These are phyloP conservation scores for Penaeus chinensis DNA, from an alignment of 1,140 invertebrate species.

Conservation along the genomic window DNA sequence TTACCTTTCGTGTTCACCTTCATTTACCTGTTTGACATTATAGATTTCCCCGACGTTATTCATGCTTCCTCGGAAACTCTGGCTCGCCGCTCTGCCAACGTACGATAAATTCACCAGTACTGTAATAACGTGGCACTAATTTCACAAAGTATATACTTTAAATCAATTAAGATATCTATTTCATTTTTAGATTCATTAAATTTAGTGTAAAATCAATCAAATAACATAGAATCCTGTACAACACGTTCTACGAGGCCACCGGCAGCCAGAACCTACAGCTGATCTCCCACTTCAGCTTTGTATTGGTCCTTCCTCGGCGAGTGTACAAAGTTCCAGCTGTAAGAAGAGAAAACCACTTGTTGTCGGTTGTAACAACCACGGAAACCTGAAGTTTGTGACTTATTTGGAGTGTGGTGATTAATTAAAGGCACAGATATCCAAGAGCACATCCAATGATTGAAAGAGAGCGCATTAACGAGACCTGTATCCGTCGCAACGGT, in stretches of 20 bases:
- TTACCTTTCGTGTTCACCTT: too few species aligned
- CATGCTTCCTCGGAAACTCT: too few species aligned
- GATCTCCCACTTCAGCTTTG: too few species aligned
- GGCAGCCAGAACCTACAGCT: background rate
- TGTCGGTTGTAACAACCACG: background rate
- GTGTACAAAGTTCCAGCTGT: background rate
- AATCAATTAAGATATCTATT: background rate
- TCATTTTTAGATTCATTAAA: background rate
- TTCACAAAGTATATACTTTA: background rate
- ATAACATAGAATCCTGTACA: background rate
- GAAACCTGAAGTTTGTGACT: background rate
- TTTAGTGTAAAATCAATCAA: too few species aligned
- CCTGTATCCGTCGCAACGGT: conserved; percentile 48
- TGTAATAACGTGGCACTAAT: too few species aligned
- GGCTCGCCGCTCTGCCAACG: too few species aligned
- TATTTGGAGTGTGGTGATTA: conserved; percentile 1
- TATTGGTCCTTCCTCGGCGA: too few species aligned
- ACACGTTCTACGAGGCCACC: background rate
- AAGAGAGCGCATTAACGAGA: conserved; percentile 52
- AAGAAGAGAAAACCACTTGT: background rate
- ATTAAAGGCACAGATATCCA: background rate
- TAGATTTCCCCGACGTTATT: too few species aligned
- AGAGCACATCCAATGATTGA: conserved; percentile 52
- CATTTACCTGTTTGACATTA: too few species aligned
- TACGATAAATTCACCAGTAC: too few species aligned